Conservation (phyloP, 2,888 invertebrate genomes). For the Syrphus vitripennis region DNA sequence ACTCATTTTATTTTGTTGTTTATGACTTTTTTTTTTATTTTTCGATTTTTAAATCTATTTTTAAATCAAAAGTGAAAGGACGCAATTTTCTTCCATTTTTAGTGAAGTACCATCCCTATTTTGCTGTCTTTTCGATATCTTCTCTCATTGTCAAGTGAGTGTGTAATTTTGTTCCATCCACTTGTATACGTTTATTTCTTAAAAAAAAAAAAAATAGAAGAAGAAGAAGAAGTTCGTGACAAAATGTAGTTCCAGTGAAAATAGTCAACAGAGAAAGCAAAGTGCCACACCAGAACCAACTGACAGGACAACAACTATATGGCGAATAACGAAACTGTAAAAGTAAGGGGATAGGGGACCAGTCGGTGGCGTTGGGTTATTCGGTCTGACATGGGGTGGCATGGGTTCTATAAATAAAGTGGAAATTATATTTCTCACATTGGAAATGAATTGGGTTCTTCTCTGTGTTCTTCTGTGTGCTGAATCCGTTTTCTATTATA, state of each 20-base stretch:
- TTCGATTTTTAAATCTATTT: constrained; percentile 34
- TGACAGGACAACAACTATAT: constrained; percentile 42
- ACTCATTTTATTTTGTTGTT: constrained; percentile 10
- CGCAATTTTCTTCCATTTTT: constrained; percentile 20
- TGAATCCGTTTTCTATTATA: constrained; percentile 67
- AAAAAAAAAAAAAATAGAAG: constrained; percentile 34
- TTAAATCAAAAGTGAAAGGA: constrained; percentile 63
- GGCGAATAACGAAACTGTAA: neutral
- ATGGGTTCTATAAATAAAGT: constrained; percentile 67
- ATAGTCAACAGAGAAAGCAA: constrained; percentile 58
- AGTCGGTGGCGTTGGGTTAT: neutral
- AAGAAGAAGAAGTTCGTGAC: constrained; percentile 63
- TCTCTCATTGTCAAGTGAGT: constrained; percentile 50
- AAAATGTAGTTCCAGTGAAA: constrained; percentile 66
- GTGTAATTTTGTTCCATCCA: constrained; percentile 55
- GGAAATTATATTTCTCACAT: constrained; percentile 70
- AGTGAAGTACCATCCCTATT: neutral
- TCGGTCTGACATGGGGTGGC: constrained; percentile 35
- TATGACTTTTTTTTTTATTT: neutral
- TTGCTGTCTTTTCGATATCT: constrained; percentile 34
- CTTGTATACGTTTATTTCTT: constrained; percentile 50
- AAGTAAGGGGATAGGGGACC: neutral
- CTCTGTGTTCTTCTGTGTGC: constrained; percentile 36
- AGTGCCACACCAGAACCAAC: constrained; percentile 63
- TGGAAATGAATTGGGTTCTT: constrained; percentile 66